Evolutionary conservation across 2,797 vertebrate species (phyloP).

Genomic region (Halcyon leucocephala): DNA sequence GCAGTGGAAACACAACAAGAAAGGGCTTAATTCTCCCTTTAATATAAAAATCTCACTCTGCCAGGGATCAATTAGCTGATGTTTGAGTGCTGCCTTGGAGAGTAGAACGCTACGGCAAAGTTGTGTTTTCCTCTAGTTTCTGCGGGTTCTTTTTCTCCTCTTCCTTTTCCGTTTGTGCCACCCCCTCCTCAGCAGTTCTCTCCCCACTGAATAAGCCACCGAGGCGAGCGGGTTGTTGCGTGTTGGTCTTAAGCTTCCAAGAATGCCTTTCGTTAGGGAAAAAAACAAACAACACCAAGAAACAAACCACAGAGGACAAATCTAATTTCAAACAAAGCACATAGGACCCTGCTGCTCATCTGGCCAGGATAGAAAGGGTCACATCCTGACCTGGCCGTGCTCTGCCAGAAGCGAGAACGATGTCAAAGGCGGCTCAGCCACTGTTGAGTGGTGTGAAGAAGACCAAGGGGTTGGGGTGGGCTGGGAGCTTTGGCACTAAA

Average conservation of each 20-base stretch:
- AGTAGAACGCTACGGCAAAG: not conserved
- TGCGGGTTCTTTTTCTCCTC: not conserved
- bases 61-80: not conserved
- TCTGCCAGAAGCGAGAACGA: accelerated
- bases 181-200: not conserved
- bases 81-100: not conserved
- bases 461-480: not conserved
- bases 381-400: not conserved
- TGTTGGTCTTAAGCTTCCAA: not conserved
- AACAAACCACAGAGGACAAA: not conserved
- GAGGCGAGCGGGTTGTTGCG: not conserved
- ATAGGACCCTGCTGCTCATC: accelerated
- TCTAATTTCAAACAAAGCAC: not conserved
- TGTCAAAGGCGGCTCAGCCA: not conserved
- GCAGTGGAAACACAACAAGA: not conserved
- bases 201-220: not conserved
- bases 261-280: not conserved
- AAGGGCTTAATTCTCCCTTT: not conserved
- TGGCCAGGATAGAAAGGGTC: not conserved
- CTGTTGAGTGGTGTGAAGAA: not conserved
- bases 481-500: not conserved
- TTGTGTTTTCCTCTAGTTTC: not conserved
- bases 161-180: not conserved
- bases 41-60: not conserved
- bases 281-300: not conserved